Evolutionary conservation across 1,140 invertebrate genomes (phyloP), one percentile per base, ranked within the genome.

Genomic region (Rhizoglyphus robini): DNA sequence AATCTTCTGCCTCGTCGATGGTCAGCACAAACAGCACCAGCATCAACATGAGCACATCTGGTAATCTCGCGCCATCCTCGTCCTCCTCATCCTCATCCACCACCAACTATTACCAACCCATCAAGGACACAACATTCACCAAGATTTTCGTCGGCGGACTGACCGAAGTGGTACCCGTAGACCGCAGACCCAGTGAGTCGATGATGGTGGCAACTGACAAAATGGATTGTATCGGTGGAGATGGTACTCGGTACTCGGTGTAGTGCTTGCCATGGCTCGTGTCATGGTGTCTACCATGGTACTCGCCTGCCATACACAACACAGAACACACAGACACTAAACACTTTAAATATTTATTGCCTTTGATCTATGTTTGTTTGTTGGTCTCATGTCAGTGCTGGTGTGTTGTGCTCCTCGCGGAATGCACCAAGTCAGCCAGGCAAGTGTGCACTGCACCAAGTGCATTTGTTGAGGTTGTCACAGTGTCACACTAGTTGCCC

Each of bases 141-240:
- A 98, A 98, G 77, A 84, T 98, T 11, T 98, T 98, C 79, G 94
- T 97, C 65, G 93, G 93, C 3, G 94, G 94, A 13, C 78, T 98
- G 30, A 94, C 95, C 0, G 95, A 96, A 0, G 94, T 94, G 76
- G 95, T 99, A 4, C 84, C 99, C 1, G 79, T 95, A 68, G 96
- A 99, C 75, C 95, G 94, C 78, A 94, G 51, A 95, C 92, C 0
- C n/a, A n/a, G n/a, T n/a, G n/a, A n/a, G n/a, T n/a, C n/a, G n/a
- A n/a, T n/a, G n/a, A n/a, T n/a, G n/a, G n/a, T n/a, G n/a, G n/a
- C n/a, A n/a, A n/a, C n/a, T n/a, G n/a, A n/a, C n/a, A n/a, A n/a
- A n/a, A n/a, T n/a, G n/a, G n/a, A n/a, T n/a, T n/a, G n/a, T n/a
- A n/a, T n/a, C n/a, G n/a, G 36, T 8, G 8, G 18, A 41, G 18